Base-by-base conservation (phyloP, 2,113 vertebrate species). In the Dryoscopus gambensis region DNA sequence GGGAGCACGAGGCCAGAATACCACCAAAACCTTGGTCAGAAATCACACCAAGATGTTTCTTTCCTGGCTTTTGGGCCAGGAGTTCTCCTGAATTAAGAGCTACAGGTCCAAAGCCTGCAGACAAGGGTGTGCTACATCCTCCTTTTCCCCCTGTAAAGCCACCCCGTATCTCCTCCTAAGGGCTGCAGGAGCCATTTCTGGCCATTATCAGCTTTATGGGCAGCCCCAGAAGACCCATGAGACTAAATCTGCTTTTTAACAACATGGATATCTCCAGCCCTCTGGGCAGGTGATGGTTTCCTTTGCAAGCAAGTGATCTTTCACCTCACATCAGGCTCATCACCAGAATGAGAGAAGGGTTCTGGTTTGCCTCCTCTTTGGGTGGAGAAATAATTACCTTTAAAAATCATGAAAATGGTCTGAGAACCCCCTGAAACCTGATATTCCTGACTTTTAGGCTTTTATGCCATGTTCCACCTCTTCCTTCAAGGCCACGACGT, bases 1-100 rank as follows among this genome's bases (percentile, higher is more conserved):
- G 44, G 35, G 52, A 60, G 11, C 2, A 13, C 0, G 0, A 42
- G 8, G 37, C 28, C 68, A 63, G 24, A 68, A 23, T 63, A 52
- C 68, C 14, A 7, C 27, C 56, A 63, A 84, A 52, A 39, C 2
- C 33, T 89, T 63, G n/a, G 11, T 40, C 21, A 56, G 65, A 57
- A 87, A 77, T 5, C 15, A 82, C 39, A 79, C 11, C 2, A 3
- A 70, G 30, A 17, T 56, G 11, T 33, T 14, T 87, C 7, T 68
- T 82, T 30, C n/a, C 18, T 44, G 56, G 10, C 1, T 77, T 71
- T 81, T 68, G 37, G 31, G n/a, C 53, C 27, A 62, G 16, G 11
- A 4, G 33, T 35, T 59, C 33, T 85, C 47, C 63, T 42, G 84
- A 80, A 87, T 27, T 23, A 55, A 31, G 24, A 65, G 27, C 52